Evolutionary conservation across 2,888 invertebrate genomes (phyloP), one percentile per base, ranked within the genome.

Genomic region (Dioctria rufipes): DNA sequence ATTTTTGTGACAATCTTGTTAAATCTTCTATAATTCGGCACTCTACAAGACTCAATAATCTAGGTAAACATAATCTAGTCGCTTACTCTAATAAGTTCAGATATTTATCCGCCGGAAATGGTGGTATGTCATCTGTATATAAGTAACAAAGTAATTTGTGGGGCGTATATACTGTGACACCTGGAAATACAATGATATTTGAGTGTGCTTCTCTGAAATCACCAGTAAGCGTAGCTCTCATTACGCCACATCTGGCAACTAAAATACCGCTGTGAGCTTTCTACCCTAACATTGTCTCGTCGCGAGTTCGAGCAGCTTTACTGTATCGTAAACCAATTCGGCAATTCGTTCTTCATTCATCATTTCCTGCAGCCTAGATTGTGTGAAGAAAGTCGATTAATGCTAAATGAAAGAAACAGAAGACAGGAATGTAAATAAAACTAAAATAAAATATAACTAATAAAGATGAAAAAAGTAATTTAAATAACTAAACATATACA

Each of bases 171-270:
- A 95, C 94, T 83, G 95, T 93, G 11, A 98, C 96, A 0, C 97
- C 98, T 3, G 98, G 98, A 88, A 98, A 96, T 51, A 95, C 93
- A 85, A 98, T 96, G 89, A 96, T 94, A 92, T 96, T 95, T n/a
- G 97, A 96, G 85, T 94, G 95, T 87, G 97, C 96, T 88, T 98
- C 98, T 79, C 95, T 92, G 88, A 98, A 98, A 90, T 98, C 97
- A 4, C 97, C 97, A 85, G 95, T 94, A 87, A 98, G 96, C 98
- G 98, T 98, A 80, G 98, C 98, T 87, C 95, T 94, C 98, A 98
- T 98, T 86, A 98, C 96, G 89, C 98, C 98, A 88, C 98, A 98
- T 46, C 97, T 91, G 2, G 96, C 96, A 90, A 97, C 95, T 83
- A 98, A 90, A 86, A 98, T 93, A 3, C 97, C 95, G 84, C 96